Evolutionary conservation across 1,140 invertebrate species (phyloP).

Genomic region (Sarcophaga peregrina): DNA sequence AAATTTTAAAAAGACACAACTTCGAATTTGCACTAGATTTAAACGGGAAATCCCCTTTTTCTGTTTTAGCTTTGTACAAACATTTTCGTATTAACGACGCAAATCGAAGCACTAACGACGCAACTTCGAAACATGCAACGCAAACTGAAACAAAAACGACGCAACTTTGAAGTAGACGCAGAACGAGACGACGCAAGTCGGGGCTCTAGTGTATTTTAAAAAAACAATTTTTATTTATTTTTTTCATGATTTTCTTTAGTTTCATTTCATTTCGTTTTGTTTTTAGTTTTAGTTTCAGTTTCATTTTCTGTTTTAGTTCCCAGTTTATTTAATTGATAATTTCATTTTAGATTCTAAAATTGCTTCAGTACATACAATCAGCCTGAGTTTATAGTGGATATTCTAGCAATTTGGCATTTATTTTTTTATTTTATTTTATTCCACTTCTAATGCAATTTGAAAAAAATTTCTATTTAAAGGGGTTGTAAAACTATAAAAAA

Average conservation of each 20-base stretch:
- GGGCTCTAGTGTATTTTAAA: background rate
- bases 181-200: no score
- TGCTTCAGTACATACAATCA: background rate
- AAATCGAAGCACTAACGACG: no score
- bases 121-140: no score
- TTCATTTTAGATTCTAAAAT: constrained; percentile 23
- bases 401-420: constrained; percentile 3
- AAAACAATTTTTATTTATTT: background rate
- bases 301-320: background rate
- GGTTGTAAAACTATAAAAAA: background rate
- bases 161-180: no score
- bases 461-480: background rate
- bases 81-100: no score
- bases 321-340: constrained; percentile 14
- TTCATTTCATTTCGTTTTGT: background rate
- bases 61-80: no score
- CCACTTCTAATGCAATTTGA: background rate
- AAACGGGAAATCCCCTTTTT: no score
- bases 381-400: background rate
- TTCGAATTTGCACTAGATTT: no score
- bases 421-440: background rate
- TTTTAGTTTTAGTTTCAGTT: background rate
- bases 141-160: no score
- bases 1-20: no score
- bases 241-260: background rate